These are phyloP conservation scores for Laticauda colubrina DNA, from an alignment of 2,113 vertebrate genomes.

Conservation along the genomic window DNA sequence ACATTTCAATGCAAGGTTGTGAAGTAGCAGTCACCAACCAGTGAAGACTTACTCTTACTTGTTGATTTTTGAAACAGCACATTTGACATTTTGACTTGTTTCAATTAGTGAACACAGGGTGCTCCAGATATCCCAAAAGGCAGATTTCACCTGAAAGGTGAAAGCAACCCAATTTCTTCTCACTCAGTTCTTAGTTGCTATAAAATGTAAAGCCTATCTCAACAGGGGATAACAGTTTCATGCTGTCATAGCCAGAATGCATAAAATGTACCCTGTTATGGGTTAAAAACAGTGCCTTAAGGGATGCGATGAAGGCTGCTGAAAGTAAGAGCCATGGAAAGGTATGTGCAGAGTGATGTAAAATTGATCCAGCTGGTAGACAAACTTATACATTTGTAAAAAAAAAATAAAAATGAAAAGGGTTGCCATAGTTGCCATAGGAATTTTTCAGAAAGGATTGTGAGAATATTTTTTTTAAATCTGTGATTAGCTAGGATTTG, in stretches of 20 bases:
- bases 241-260: background rate
- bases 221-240: constrained; percentile 25
- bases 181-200: constrained; percentile 2
- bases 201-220: constrained; percentile 22
- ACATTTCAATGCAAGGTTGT: constrained; percentile 26
- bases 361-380: background rate
- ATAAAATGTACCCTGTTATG: accelerated
- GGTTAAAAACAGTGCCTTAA: background rate
- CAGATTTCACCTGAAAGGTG: background rate
- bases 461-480: background rate
- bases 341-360: background rate
- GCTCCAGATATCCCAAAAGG: constrained; percentile 50
- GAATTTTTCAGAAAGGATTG: background rate
- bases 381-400: background rate
- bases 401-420: background rate
- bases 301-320: background rate
- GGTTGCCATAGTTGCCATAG: background rate
- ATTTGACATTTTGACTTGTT: constrained; percentile 63
- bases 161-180: constrained; percentile 36
- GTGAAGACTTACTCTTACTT: constrained; percentile 44
- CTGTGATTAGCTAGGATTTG: background rate
- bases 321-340: background rate
- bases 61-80: constrained; percentile 57
- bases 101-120: constrained; percentile 55
- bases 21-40: constrained; percentile 36